phyloP scores from a whole-genome alignment of 2,888 invertebrate species.

The Trachelus iudaicus region DNA sequence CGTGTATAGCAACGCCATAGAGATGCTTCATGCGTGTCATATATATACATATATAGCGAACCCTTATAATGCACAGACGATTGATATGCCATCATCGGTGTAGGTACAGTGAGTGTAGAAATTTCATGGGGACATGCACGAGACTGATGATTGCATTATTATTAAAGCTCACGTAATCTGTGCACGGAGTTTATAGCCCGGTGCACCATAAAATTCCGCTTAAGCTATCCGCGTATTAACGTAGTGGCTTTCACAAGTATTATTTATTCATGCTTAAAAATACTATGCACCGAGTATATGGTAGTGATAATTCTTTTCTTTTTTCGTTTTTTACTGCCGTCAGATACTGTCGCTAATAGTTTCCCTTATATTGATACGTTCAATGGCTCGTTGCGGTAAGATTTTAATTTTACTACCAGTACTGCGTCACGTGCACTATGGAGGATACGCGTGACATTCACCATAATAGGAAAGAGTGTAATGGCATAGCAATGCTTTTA shows the following conservation, averaged over 20 bases:
- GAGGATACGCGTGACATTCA: neutral
- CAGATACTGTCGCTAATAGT: neutral
- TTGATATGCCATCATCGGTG: neutral
- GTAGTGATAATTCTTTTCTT: too few species aligned
- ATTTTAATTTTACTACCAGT: neutral
- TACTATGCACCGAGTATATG: neutral
- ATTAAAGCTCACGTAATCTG: neutral
- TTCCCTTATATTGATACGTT: neutral
- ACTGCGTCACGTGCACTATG: neutral
- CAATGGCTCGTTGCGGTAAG: neutral
- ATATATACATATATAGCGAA: too few species aligned
- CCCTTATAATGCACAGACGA: too few species aligned
- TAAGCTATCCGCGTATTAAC: neutral
- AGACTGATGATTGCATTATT: neutral
- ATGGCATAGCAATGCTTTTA: neutral
- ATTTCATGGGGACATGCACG: neutral
- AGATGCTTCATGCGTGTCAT: neutral
- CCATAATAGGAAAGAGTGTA: neutral
- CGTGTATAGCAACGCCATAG: neutral
- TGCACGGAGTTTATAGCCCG: neutral
- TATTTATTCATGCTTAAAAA: neutral
- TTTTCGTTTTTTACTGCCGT: neutral
- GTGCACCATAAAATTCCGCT: neutral
- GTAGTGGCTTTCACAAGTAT: neutral
- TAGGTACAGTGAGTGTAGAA: neutral